Conservation (phyloP, 2,888 invertebrate genomes). For the Pharmacophagus antenor region DNA sequence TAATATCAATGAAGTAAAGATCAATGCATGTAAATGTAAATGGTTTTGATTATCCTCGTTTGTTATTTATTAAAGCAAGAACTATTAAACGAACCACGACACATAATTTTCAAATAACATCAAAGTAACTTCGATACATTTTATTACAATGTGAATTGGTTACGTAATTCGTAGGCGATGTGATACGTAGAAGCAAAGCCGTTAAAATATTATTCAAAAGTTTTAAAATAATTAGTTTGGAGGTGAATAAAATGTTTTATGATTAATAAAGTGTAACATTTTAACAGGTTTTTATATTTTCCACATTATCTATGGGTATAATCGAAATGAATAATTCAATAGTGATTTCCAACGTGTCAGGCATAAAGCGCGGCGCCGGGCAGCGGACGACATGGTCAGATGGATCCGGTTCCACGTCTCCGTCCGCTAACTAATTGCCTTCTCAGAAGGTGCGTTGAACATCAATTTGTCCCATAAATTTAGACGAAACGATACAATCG, state of each 20-base stretch:
- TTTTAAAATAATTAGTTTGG: not conserved
- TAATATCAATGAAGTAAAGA: not conserved
- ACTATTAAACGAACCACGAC: not conserved
- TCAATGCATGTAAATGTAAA: not conserved
- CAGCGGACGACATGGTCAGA: slow-evolving; percentile 15
- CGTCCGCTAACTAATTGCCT: slow-evolving; percentile 27
- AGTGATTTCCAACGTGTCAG: slow-evolving; percentile 13
- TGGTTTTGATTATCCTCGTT: not conserved
- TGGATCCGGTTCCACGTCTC: slow-evolving; percentile 28
- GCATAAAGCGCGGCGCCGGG: not conserved
- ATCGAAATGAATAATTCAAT: slow-evolving; percentile 16
- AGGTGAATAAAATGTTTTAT: not conserved
- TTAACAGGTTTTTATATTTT: not conserved
- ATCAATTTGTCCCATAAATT: slow-evolving; percentile 34
- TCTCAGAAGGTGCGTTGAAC: slow-evolving; percentile 31
- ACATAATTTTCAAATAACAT: not conserved
- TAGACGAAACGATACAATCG: slow-evolving; percentile 25
- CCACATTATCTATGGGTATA: slow-evolving; percentile 2
- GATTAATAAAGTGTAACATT: not conserved
- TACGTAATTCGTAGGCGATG: not conserved
- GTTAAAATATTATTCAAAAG: not conserved
- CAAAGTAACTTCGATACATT: not conserved
- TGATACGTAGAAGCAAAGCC: not conserved
- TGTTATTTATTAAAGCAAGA: not conserved
- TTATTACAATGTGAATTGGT: not conserved